These are phyloP conservation scores for Aporrectodea caliginosa DNA, from an alignment of 1,140 invertebrate genomes.

Conservation along the genomic window DNA sequence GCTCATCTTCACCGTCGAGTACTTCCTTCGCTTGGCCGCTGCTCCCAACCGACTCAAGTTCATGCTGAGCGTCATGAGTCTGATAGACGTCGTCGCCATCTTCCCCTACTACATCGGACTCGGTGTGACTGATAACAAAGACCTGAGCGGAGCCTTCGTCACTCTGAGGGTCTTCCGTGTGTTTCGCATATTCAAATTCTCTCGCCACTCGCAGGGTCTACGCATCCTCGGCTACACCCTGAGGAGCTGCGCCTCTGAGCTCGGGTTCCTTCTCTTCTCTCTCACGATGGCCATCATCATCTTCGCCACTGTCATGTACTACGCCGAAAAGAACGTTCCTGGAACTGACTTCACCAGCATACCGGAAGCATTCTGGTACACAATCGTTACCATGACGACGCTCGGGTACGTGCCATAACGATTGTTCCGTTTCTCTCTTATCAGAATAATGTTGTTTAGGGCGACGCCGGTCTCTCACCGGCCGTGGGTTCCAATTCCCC, in stretches of 20 bases:
- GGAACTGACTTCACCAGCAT: constrained; percentile 96
- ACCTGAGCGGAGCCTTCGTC: too few relatives aligned
- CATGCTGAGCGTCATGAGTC: constrained; percentile 93
- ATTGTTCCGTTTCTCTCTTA: too few relatives aligned
- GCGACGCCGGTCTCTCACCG: too few relatives aligned
- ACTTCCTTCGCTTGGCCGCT: constrained; percentile 90
- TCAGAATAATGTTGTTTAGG: too few relatives aligned
- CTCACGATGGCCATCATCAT: constrained; percentile 99
- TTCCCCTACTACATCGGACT: constrained; percentile 98
- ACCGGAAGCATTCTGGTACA: constrained; percentile 99
- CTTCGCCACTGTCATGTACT: constrained; percentile 99
- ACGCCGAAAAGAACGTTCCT: constrained; percentile 96
- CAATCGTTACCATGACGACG: constrained; percentile 99
- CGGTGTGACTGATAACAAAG: constrained; percentile 93
- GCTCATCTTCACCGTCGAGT: constrained; percentile 99
- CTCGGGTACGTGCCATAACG: constrained; percentile 95
- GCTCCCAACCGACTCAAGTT: constrained; percentile 94
- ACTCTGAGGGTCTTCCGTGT: constrained; percentile 97
- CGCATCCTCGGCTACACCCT: too few relatives aligned
- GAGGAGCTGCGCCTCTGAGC: too few relatives aligned
- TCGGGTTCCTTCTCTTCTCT: constrained; percentile 99
- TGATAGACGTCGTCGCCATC: too few relatives aligned
- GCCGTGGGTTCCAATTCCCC: too few relatives aligned
- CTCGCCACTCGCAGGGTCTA: too few relatives aligned
- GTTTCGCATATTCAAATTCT: too few relatives aligned